Percentiles rank a stretch among this genome's conserved stretches.
Conservation (phyloP, 2,113 vertebrate genomes). For the Centrocercus urophasianus region DNA sequence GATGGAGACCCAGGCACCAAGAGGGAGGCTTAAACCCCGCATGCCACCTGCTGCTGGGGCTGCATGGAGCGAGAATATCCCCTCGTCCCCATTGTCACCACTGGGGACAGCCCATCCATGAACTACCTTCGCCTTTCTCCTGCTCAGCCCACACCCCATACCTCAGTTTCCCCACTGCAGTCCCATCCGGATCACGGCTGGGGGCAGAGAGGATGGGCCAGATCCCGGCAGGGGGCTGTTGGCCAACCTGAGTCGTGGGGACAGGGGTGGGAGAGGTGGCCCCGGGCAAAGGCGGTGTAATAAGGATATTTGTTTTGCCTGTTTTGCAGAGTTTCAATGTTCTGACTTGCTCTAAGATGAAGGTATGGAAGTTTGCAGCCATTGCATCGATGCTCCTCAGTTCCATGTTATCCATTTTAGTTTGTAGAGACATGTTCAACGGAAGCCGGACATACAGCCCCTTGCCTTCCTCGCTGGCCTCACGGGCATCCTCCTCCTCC, state of each 20-base stretch:
- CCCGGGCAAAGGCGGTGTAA: rapidly evolving
- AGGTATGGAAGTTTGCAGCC: constrained; percentile 93
- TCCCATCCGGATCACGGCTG: rapidly evolving
- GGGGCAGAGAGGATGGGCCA: rapidly evolving
- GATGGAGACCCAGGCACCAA: background rate
- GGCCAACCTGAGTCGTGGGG: rapidly evolving
- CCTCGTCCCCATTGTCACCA: background rate
- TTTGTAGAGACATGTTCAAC: constrained; percentile 83
- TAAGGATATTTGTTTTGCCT: constrained; percentile 65
- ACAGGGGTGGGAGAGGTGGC: background rate
- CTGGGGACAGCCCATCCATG: background rate
- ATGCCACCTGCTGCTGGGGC: rapidly evolving
- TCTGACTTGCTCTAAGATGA: constrained; percentile 92
- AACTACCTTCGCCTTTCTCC: rapidly evolving
- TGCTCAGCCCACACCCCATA: rapidly evolving
- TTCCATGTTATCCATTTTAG: constrained; percentile 84
- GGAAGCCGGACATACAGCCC: constrained; percentile 44
- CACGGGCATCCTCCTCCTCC: constrained; percentile 2
- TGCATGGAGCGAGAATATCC: background rate
- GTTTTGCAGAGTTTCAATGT: constrained; percentile 89
- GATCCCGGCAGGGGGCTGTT: rapidly evolving
- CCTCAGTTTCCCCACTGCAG: background rate
- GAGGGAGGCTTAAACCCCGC: background rate
- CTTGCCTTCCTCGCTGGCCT: constrained; percentile 44
- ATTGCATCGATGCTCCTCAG: constrained; percentile 89